Conservation (phyloP, 2,113 vertebrate genomes). For the Leptobrachium ailaonicum region DNA sequence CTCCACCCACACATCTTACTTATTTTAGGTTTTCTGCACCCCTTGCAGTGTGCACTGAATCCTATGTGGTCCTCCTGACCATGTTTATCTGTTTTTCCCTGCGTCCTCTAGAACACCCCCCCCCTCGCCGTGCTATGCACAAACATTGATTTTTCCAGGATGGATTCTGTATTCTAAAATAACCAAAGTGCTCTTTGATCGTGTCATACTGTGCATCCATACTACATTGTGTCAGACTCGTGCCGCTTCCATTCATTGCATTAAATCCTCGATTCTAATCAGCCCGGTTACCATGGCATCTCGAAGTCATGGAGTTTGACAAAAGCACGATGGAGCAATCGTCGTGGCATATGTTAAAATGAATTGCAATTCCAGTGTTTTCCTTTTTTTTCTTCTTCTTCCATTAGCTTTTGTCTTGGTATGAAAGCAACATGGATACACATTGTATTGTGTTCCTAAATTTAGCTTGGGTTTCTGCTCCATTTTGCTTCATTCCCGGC, state of each 20-base stretch:
- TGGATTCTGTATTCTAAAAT: too few relatives aligned
- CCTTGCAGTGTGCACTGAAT: too few relatives aligned
- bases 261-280: conserved; percentile 6
- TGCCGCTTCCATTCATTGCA: conserved; percentile 20
- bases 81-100: too few relatives aligned
- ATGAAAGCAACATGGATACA: background rate
- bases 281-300: conserved; percentile 42
- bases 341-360: conserved; percentile 9
- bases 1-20: too few relatives aligned
- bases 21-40: too few relatives aligned
- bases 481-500: background rate
- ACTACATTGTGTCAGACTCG: background rate
- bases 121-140: too few relatives aligned
- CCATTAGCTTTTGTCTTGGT: background rate
- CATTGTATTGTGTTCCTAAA: background rate
- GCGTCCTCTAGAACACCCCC: too few relatives aligned
- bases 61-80: too few relatives aligned
- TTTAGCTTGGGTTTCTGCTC: background rate
- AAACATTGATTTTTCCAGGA: too few relatives aligned
- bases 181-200: background rate
- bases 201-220: background rate
- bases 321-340: conserved; percentile 15
- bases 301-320: conserved; percentile 15
- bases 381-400: background rate
- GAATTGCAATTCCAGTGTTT: background rate